These are phyloP conservation scores for Cotesia typhae DNA, from an alignment of 1,140 invertebrate genomes.

Conservation along the genomic window DNA sequence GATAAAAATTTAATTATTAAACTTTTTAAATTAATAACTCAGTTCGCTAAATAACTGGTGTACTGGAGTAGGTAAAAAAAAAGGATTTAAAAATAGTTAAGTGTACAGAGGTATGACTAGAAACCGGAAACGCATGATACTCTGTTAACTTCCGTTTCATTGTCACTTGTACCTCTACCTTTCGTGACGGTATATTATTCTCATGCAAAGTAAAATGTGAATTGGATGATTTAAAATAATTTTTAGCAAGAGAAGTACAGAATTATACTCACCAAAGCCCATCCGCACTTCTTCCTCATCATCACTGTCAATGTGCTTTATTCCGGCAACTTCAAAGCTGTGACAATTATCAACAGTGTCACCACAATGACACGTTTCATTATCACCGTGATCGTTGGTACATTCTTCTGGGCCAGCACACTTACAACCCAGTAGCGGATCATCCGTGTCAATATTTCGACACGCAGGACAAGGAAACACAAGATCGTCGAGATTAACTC, in stretches of 20 bases:
- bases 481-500: slow-evolving; percentile 73
- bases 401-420: slow-evolving; percentile 54
- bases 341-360: slow-evolving; percentile 41
- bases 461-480: slow-evolving; percentile 71
- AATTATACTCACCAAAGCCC: slow-evolving; percentile 60
- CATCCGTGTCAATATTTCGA: slow-evolving; percentile 65
- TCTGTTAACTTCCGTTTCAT: slow-evolving; percentile 25
- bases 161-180: slow-evolving; percentile 16
- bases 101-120: background rate
- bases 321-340: slow-evolving; percentile 73
- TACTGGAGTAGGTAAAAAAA: too few relatives aligned
- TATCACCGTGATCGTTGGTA: slow-evolving; percentile 26
- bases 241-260: background rate
- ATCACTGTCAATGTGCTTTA: slow-evolving; percentile 78
- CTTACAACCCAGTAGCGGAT: slow-evolving; percentile 60
- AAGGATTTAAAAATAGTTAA: too few relatives aligned
- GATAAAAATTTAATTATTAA: too few relatives aligned
- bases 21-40: too few relatives aligned
- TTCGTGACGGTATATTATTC: background rate
- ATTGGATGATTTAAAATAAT: background rate
- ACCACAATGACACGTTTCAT: slow-evolving; percentile 37
- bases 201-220: too few relatives aligned
- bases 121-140: background rate
- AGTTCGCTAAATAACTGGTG: too few relatives aligned
- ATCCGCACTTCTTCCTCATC: slow-evolving; percentile 71